These are phyloP conservation scores for Polyergus mexicanus DNA, from an alignment of 1,140 invertebrate genomes.

Conservation along the genomic window DNA sequence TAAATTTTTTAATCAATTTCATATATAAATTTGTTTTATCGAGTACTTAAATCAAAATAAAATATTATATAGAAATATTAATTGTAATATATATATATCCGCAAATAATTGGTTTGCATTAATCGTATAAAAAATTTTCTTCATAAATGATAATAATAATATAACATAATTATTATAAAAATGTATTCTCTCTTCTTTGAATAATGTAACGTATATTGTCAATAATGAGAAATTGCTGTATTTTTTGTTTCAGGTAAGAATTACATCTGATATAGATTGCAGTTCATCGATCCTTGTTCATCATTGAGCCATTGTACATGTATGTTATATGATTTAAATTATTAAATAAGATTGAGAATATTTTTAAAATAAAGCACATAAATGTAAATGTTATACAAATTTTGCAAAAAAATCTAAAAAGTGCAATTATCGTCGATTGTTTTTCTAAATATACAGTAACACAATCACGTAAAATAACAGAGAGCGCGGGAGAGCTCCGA, in stretches of 20 bases:
- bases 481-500: not conserved
- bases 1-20: not conserved
- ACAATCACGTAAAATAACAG: slow-evolving; percentile 34
- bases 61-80: slow-evolving; percentile 3
- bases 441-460: slow-evolving; percentile 18
- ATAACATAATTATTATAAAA: not conserved
- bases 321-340: slow-evolving; percentile 25
- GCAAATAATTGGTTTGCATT: not conserved
- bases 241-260: slow-evolving; percentile 49
- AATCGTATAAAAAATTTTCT: not conserved
- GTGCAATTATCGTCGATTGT: not conserved
- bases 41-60: not conserved
- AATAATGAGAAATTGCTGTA: not conserved
- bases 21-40: not conserved
- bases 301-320: not conserved
- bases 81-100: not conserved
- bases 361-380: not conserved
- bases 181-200: too few relatives aligned
- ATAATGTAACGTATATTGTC: slow-evolving; percentile 1
- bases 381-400: not conserved
- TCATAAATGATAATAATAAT: not conserved
- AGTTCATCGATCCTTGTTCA: not conserved
- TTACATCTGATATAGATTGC: not conserved
- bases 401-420: slow-evolving; percentile 1
- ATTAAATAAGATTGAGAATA: not conserved